A percentile compares a stretch with the other conserved stretches of the same genome.
These are phyloP conservation scores for Clarias magur DNA, from an alignment of 2,113 vertebrate genomes.

Conservation along the genomic window DNA sequence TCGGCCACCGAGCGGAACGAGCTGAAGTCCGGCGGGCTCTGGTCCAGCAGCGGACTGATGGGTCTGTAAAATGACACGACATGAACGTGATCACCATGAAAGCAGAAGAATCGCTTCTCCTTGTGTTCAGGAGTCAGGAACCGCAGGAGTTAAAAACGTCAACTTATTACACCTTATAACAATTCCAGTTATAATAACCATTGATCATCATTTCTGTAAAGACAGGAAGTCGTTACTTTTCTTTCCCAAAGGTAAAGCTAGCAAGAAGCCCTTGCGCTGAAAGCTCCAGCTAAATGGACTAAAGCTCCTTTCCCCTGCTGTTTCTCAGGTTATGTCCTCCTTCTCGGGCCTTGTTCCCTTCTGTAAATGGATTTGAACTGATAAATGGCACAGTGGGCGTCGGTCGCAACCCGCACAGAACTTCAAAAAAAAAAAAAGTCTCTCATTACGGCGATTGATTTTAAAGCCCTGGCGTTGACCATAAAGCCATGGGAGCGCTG, in stretches of 20 bases:
- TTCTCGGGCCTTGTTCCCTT: conserved; percentile 56
- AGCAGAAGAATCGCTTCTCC: not conserved
- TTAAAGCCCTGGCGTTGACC: conserved; percentile 71
- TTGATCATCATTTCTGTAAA: not conserved
- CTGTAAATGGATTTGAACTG: conserved; percentile 68
- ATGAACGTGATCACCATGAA: conserved; percentile 49
- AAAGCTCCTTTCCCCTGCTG: conserved; percentile 47
- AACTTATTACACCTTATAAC: not conserved
- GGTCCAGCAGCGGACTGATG: conserved; percentile 96
- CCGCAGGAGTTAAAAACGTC: not conserved
- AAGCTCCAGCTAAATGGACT: not conserved
- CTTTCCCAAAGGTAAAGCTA: conserved; percentile 41
- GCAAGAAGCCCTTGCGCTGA: not conserved
- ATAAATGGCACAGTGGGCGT: conserved; percentile 64
- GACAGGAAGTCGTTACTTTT: conserved; percentile 60
- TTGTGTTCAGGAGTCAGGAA: not conserved
- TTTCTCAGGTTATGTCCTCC: conserved; percentile 51
- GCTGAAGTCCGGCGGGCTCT: conserved; percentile 94
- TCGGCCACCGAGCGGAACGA: conserved; percentile 95
- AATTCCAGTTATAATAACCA: not conserved
- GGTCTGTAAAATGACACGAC: conserved; percentile 79
- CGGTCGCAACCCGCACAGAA: conserved; percentile 60
- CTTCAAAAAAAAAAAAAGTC: conserved; percentile 66
- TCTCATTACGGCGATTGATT: conserved; percentile 77
- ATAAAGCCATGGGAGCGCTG: conserved; percentile 68